Evolutionary conservation across 2,113 vertebrate species (phyloP).

Genomic region (Centropus bengalensis): DNA sequence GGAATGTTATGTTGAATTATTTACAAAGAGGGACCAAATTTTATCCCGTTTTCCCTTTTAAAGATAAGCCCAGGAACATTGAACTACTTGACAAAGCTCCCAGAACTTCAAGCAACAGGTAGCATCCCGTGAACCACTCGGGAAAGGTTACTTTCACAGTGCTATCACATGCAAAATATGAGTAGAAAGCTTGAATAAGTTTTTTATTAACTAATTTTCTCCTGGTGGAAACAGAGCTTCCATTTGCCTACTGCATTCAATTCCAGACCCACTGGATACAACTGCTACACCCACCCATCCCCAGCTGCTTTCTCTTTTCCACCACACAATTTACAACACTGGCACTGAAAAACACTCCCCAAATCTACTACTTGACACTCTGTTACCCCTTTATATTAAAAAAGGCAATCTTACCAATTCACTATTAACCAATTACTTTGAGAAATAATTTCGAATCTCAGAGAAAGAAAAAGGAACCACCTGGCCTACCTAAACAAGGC

Average conservation of each 20-base stretch:
- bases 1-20: not conserved
- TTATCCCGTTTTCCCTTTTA: not conserved
- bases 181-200: not conserved
- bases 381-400: not conserved
- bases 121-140: not conserved
- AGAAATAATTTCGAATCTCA: not conserved
- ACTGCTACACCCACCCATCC: accelerated
- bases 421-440: not conserved
- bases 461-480: not conserved
- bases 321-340: not conserved
- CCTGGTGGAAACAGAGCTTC: not conserved
- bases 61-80: not conserved
- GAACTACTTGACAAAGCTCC: not conserved
- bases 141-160: not conserved
- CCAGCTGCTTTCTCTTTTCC: not conserved
- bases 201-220: not conserved
- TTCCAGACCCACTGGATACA: not conserved
- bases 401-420: not conserved
- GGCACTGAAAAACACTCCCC: not conserved
- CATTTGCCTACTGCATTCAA: not conserved
- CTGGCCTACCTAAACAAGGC: not conserved
- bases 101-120: not conserved
- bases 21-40: not conserved
- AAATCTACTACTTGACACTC: not conserved
- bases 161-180: not conserved